A percentile compares a stretch with the other conserved stretches of the same genome.
These are phyloP conservation scores for Ceryle rudis DNA, from an alignment of 2,797 vertebrate species.

Conservation along the genomic window DNA sequence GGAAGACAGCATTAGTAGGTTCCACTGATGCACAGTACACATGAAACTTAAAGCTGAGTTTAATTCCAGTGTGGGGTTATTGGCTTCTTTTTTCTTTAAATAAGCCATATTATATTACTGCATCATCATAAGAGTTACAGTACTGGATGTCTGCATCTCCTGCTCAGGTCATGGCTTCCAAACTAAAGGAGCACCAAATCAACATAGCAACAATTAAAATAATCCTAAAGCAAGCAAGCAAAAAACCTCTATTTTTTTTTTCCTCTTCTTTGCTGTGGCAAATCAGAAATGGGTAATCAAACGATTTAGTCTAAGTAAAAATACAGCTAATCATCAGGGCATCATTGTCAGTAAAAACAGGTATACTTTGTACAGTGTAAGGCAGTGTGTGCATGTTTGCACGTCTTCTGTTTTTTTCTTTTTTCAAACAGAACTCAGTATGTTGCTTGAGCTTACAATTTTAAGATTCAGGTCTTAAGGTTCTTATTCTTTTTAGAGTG, in stretches of 20 bases:
- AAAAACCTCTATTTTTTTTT: accelerated
- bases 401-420: not conserved
- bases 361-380: not conserved
- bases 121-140: not conserved
- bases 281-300: not conserved
- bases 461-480: not conserved
- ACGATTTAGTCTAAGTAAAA: not conserved
- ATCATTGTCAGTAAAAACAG: not conserved
- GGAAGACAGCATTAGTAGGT: slow-evolving; percentile 1
- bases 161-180: not conserved
- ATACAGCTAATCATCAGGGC: not conserved
- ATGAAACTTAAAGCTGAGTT: not conserved
- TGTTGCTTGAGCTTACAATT: not conserved
- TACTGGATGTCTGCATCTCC: not conserved
- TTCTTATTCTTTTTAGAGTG: not conserved
- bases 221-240: not conserved
- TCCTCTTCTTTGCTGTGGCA: not conserved
- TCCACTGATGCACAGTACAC: not conserved
- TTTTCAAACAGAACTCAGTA: not conserved
- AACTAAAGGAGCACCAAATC: not conserved
- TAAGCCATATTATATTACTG: not conserved
- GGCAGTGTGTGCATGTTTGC: not conserved
- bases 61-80: not conserved
- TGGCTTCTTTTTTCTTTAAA: not conserved
- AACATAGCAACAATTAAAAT: not conserved